These are phyloP conservation scores for Xiphophorus couchianus DNA, from an alignment of 2,113 vertebrate species.

Conservation along the genomic window DNA sequence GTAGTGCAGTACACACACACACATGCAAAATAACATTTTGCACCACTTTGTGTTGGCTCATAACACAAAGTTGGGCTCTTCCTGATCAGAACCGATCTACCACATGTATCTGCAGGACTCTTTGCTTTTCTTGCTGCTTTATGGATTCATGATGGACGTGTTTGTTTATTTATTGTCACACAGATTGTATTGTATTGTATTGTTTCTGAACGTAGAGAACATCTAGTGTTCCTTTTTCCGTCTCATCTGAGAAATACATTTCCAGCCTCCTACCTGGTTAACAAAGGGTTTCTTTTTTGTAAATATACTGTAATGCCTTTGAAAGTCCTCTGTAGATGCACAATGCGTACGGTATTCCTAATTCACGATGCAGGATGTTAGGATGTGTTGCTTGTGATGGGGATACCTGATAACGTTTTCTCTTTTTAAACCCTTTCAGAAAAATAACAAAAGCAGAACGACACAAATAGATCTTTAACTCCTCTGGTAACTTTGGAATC, in stretches of 20 bases:
- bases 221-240: neutral
- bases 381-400: neutral
- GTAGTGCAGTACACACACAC: too few species aligned
- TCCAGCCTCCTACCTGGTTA: neutral
- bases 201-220: neutral
- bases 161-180: neutral
- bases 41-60: too few species aligned
- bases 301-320: too few species aligned
- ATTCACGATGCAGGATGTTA: neutral
- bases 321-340: neutral
- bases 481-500: neutral
- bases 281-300: neutral
- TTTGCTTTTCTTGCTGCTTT: conserved; percentile 7
- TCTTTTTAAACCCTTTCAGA: too few species aligned
- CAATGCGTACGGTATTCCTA: neutral
- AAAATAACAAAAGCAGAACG: too few species aligned
- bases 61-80: neutral
- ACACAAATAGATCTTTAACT: neutral
- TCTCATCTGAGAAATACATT: neutral
- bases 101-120: neutral
- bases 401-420: neutral
- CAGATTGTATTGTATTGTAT: neutral
- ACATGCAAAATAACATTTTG: too few species aligned
- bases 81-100: neutral
- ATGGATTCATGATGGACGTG: neutral